Conservation (phyloP, 2,113 vertebrate genomes). For the Entosphenus tridentatus region DNA sequence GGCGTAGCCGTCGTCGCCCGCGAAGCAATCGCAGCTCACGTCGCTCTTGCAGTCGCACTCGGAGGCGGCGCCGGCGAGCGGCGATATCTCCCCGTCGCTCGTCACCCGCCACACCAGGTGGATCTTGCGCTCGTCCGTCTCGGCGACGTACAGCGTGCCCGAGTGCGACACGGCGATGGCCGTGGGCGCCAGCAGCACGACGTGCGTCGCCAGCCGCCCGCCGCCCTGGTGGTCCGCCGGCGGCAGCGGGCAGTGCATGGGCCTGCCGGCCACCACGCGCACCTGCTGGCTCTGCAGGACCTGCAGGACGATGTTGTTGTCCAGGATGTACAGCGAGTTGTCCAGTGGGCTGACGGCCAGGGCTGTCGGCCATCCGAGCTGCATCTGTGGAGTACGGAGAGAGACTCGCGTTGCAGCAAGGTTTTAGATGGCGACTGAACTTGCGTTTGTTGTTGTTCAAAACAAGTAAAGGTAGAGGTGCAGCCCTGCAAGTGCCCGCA, state of each 20-base stretch:
- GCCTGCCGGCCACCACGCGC: conserved; percentile 67
- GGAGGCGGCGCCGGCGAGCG: conserved; percentile 57
- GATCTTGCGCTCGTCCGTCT: conserved; percentile 81
- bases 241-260: conserved; percentile 77
- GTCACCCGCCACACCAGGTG: conserved; percentile 74
- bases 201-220: conserved; percentile 35
- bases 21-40: conserved; percentile 91
- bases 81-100: conserved; percentile 73
- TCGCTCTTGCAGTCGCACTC: conserved; percentile 95
- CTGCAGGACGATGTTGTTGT: conserved; percentile 78
- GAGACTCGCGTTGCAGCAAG: too few species aligned
- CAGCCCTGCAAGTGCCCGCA: too few species aligned
- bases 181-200: conserved; percentile 43
- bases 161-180: conserved; percentile 69
- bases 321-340: conserved; percentile 79
- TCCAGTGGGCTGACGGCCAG: conserved; percentile 87
- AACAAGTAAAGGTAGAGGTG: too few species aligned
- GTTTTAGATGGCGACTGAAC: too few species aligned
- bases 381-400: conserved; percentile 31
- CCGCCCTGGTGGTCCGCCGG: conserved; percentile 19
- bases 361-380: conserved; percentile 88
- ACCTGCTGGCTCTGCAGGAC: conserved; percentile 82
- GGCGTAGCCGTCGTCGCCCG: conserved; percentile 74
- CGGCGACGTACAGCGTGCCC: conserved; percentile 62
- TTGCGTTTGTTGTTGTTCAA: too few species aligned